These are phyloP conservation scores for Picathartes gymnocephalus DNA, from an alignment of 2,113 vertebrate species.

Conservation along the genomic window DNA sequence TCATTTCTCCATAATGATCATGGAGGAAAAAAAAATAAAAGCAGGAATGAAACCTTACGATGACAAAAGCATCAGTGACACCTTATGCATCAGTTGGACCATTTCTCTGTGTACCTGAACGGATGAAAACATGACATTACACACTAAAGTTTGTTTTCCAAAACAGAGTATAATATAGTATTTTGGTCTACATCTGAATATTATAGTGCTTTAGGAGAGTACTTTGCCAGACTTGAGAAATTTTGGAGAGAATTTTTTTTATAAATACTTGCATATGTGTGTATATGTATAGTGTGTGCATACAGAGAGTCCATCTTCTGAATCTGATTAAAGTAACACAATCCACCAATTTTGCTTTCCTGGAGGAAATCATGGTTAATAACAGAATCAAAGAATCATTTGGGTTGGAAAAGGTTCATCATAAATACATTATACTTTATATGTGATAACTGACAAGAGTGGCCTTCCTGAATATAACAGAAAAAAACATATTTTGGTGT, in stretches of 20 bases:
- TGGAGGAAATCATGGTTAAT: neutral
- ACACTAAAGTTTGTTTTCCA: neutral
- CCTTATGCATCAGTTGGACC: neutral
- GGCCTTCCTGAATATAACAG: neutral
- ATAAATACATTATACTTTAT: neutral
- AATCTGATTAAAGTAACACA: neutral
- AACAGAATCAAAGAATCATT: neutral
- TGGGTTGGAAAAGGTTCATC: neutral
- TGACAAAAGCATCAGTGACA: neutral
- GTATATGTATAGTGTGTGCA: neutral
- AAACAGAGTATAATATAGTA: neutral
- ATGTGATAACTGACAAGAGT: neutral
- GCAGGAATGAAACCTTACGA: rapidly evolving
- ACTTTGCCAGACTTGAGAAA: neutral
- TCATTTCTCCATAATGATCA: neutral
- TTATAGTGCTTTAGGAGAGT: neutral
- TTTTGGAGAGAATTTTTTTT: neutral
- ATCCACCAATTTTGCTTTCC: neutral
- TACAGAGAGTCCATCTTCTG: neutral
- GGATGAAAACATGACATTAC: neutral
- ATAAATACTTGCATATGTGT: neutral
- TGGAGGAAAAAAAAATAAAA: neutral
- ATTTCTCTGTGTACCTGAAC: neutral
- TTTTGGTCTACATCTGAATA: neutral
- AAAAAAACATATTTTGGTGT: neutral